A percentile compares a stretch with the other conserved stretches of the same genome.
Conservation (phyloP, 2,797 vertebrate species). For the Crotalus adamanteus region DNA sequence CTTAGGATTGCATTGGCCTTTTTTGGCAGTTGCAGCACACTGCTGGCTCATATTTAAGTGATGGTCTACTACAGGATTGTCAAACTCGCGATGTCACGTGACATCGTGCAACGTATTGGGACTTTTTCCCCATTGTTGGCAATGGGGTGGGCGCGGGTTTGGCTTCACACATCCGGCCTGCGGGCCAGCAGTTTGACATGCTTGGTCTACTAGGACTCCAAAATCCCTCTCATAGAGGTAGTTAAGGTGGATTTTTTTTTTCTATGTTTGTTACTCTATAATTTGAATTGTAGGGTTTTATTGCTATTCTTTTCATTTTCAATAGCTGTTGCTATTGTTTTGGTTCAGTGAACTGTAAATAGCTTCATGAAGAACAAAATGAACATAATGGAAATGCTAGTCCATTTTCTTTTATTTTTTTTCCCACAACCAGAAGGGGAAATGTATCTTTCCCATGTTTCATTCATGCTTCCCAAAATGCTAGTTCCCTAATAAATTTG, state of each 20-base stretch:
- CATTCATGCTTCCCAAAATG: background rate
- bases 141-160: too few species aligned
- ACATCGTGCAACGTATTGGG: too few species aligned
- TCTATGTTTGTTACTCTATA: background rate
- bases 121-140: too few species aligned
- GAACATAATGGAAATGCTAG: background rate
- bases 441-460: background rate
- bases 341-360: background rate
- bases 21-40: too few species aligned
- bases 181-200: too few species aligned
- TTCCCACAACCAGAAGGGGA: background rate
- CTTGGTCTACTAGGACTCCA: too few species aligned
- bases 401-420: background rate
- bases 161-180: too few species aligned
- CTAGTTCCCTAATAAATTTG: background rate
- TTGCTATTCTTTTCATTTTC: background rate
- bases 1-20: too few species aligned
- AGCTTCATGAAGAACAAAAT: background rate
- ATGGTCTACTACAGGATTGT: too few species aligned
- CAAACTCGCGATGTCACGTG: too few species aligned
- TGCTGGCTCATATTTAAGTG: too few species aligned
- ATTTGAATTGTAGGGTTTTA: background rate
- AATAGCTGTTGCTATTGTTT: background rate
- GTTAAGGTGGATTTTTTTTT: background rate
- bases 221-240: too few species aligned